These are phyloP conservation scores for Sminthopsis crassicaudata DNA, from an alignment of 2,113 vertebrate genomes.

Conservation along the genomic window DNA sequence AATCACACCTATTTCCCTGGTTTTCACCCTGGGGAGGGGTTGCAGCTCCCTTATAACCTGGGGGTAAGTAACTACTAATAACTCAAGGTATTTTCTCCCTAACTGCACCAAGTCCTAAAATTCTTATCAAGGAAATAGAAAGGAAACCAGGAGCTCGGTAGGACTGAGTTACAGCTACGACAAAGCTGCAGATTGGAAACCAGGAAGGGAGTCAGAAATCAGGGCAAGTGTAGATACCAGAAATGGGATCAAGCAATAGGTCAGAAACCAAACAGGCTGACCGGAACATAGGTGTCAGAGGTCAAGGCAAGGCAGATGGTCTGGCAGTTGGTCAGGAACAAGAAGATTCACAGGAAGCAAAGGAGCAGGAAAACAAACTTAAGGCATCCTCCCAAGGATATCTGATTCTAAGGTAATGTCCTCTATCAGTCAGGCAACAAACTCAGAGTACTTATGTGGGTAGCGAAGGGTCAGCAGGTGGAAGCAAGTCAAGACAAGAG, in stretches of 20 bases:
- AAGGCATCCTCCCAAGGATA: background rate
- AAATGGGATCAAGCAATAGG: background rate
- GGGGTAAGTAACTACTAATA: background rate
- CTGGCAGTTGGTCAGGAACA: background rate
- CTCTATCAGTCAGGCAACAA: background rate
- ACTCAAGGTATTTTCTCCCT: background rate
- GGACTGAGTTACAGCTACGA: background rate
- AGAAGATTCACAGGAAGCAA: conserved; percentile 2
- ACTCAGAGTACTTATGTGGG: background rate
- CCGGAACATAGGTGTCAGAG: background rate
- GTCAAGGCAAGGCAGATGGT: background rate
- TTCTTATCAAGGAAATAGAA: background rate
- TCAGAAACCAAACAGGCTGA: background rate
- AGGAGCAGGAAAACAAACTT: background rate
- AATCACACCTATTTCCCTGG: background rate
- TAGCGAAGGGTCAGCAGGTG: background rate
- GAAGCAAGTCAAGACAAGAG: background rate
- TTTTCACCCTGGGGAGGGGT: background rate
- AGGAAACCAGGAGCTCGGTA: background rate
- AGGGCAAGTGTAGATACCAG: background rate
- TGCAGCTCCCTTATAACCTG: background rate
- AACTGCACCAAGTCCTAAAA: background rate
- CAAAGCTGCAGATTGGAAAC: background rate
- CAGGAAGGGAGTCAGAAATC: background rate
- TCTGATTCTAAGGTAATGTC: background rate